A percentile compares a stretch with the other conserved stretches of the same genome.
phyloP scores from a whole-genome alignment of 2,113 vertebrate genomes.

The Sitta europaea region DNA sequence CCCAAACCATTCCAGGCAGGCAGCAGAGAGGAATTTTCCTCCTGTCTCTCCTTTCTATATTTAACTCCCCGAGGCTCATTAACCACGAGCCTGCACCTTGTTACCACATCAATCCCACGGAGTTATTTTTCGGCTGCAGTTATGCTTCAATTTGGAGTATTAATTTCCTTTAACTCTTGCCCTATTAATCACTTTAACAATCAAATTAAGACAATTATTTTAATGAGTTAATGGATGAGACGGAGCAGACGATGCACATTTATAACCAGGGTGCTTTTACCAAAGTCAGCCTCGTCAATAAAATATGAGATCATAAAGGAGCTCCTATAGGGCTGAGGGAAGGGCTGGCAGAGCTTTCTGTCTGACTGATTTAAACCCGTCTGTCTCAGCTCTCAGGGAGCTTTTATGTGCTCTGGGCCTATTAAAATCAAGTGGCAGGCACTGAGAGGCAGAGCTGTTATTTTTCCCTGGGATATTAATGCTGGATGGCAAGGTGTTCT shows the following conservation, averaged over 20 bases:
- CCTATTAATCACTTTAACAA: slow-evolving; percentile 82
- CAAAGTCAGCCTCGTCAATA: slow-evolving; percentile 71
- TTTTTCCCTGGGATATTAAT: neutral
- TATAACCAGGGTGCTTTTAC: slow-evolving; percentile 61
- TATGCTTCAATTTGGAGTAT: slow-evolving; percentile 68
- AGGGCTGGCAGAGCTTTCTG: neutral
- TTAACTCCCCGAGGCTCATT: slow-evolving; percentile 66
- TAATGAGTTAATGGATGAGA: slow-evolving; percentile 75
- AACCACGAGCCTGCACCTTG: slow-evolving; percentile 46
- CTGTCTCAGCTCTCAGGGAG: neutral
- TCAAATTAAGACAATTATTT: slow-evolving; percentile 81
- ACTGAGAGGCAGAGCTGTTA: neutral
- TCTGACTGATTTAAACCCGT: slow-evolving; percentile 34
- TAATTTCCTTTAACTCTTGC: slow-evolving; percentile 73
- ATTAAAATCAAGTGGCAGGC: neutral
- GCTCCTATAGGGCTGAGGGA: neutral
- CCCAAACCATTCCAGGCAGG: neutral
- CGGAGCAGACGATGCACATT: slow-evolving; percentile 66
- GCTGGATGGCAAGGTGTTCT: neutral
- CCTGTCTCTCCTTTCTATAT: neutral
- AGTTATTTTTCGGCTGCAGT: slow-evolving; percentile 58
- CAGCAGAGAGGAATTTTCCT: neutral
- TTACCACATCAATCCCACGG: slow-evolving; percentile 8
- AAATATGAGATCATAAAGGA: slow-evolving; percentile 62
- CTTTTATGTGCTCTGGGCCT: neutral